Evolutionary conservation across 1,140 invertebrate genomes (phyloP).

Genomic region (Chironomus tepperi): DNA sequence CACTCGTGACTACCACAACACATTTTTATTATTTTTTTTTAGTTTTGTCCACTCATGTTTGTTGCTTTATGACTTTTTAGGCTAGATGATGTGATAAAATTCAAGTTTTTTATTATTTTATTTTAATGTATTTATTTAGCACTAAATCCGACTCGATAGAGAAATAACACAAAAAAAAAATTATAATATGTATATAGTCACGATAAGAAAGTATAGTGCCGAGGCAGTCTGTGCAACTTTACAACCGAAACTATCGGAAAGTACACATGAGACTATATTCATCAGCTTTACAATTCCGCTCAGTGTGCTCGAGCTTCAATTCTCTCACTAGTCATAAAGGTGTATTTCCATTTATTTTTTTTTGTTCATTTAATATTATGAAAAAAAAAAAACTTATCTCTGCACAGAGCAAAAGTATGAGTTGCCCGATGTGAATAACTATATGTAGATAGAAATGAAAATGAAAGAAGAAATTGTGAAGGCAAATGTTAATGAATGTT

Average conservation of each 20-base stretch:
- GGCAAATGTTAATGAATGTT: too few relatives aligned
- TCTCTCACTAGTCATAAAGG: constrained; percentile 12
- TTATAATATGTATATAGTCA: not conserved
- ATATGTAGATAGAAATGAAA: too few relatives aligned
- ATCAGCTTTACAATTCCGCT: not conserved
- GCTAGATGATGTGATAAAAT: not conserved
- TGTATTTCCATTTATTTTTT: constrained; percentile 4
- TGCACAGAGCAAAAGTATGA: constrained; percentile 5
- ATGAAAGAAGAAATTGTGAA: too few relatives aligned
- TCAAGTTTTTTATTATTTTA: too few relatives aligned
- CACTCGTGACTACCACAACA: not conserved
- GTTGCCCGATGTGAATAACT: not conserved
- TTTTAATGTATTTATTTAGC: not conserved
- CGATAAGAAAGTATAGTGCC: not conserved
- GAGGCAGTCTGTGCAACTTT: not conserved
- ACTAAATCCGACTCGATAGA: not conserved
- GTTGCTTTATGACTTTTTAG: not conserved
- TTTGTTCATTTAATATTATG: constrained; percentile 7
- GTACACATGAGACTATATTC: constrained; percentile 12
- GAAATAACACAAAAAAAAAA: too few relatives aligned
- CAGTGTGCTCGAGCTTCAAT: constrained; percentile 5
- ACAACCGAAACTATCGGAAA: constrained; percentile 12
- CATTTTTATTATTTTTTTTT: not conserved
- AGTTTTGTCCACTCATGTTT: constrained; percentile 7
- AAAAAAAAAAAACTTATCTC: not conserved